phyloP scores from a whole-genome alignment of 2,797 vertebrate genomes.

The Pipistrellus pygmaeus region DNA sequence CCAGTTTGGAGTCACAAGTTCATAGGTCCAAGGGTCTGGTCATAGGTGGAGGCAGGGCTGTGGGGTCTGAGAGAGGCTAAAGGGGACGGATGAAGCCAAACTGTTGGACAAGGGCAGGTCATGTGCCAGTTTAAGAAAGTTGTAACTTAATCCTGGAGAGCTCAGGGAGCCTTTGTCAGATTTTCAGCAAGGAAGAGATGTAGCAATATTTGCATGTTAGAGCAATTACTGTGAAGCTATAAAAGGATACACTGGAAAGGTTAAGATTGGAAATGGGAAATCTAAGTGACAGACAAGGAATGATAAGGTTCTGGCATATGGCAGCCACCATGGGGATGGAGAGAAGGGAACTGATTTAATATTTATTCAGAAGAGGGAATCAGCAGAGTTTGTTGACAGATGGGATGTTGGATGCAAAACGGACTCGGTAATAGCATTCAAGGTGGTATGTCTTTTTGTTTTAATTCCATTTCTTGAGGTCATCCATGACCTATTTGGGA shows the following conservation, averaged over 20 bases:
- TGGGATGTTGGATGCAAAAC: neutral
- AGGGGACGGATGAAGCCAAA: neutral
- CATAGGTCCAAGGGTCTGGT: neutral
- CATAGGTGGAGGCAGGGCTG: neutral
- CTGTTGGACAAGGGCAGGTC: neutral
- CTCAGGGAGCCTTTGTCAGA: neutral
- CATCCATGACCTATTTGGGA: neutral
- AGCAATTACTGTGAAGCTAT: neutral
- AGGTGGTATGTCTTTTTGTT: neutral
- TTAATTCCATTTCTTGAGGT: constrained; percentile 35
- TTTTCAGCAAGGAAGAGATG: neutral
- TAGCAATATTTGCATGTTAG: neutral
- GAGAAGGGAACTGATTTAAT: neutral
- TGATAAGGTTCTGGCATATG: neutral
- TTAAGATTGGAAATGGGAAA: neutral
- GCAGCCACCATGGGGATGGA: neutral
- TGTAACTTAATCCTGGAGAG: neutral
- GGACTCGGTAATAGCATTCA: neutral
- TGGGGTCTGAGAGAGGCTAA: neutral
- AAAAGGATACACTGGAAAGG: constrained; percentile 15
- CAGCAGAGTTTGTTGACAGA: neutral
- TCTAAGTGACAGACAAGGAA: neutral
- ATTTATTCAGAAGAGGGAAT: neutral
- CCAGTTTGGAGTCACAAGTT: constrained; percentile 22
- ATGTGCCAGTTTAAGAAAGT: neutral